Conservation (phyloP, 2,888 invertebrate genomes). For the Nomada ferruginata region DNA sequence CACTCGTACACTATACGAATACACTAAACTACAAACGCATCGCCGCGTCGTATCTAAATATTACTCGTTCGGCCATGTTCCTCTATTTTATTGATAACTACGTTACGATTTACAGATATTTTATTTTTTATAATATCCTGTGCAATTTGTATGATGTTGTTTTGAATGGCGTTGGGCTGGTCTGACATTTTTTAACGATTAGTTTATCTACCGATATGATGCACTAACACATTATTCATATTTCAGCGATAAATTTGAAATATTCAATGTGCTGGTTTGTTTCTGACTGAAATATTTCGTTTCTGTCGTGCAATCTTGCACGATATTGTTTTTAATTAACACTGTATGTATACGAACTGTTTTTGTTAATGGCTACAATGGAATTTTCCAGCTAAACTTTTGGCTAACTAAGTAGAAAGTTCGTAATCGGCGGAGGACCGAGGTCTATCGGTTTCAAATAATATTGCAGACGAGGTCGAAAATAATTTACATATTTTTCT, state of each 20-base stretch:
- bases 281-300: not conserved
- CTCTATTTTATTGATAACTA: not conserved
- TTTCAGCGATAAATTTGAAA: not conserved
- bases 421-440: not conserved
- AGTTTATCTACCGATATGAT: not conserved
- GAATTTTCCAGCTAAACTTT: slow-evolving; percentile 23
- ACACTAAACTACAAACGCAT: not conserved
- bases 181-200: not conserved
- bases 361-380: not conserved
- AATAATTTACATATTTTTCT: not conserved
- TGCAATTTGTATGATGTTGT: too few species aligned
- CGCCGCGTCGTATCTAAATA: not conserved
- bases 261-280: not conserved
- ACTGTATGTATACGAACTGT: not conserved
- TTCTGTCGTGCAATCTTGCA: not conserved
- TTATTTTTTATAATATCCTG: too few species aligned
- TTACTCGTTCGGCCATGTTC: not conserved
- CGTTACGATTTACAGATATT: too few species aligned
- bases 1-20: not conserved
- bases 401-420: slow-evolving; percentile 1
- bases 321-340: slow-evolving; percentile 2
- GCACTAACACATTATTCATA: not conserved
- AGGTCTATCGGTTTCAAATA: slow-evolving; percentile 12
- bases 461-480: not conserved
- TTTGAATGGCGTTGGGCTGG: not conserved